A percentile compares a stretch with the other conserved stretches of the same genome.
phyloP scores from a whole-genome alignment of 2,113 vertebrate species.

The Phyllostomus discolor region DNA sequence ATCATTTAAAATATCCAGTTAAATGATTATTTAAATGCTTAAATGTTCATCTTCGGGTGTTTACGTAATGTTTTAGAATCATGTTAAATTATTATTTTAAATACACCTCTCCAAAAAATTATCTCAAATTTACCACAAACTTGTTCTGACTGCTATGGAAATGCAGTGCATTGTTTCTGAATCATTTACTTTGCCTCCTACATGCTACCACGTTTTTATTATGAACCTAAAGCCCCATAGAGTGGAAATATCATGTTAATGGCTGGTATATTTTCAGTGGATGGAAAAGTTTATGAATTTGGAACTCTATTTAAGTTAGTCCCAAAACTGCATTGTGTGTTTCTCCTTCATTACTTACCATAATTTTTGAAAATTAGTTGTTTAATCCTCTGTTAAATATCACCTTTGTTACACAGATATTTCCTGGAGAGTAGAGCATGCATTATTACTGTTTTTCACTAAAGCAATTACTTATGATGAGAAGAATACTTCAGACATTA shows the following conservation, averaged over 20 bases:
- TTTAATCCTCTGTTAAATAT: background rate
- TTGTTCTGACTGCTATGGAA: background rate
- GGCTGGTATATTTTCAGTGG: background rate
- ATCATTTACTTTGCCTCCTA: background rate
- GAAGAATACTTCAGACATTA: background rate
- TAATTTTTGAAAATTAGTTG: background rate
- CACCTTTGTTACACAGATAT: background rate
- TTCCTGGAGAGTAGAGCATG: background rate
- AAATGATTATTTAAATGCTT: background rate
- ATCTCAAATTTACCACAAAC: background rate
- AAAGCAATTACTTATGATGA: background rate
- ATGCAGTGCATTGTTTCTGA: background rate
- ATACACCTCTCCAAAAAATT: background rate
- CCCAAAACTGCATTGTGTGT: background rate
- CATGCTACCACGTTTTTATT: background rate
- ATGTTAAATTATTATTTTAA: background rate
- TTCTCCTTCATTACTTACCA: background rate
- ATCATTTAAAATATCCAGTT: background rate
- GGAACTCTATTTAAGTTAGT: background rate
- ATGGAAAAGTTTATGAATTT: background rate
- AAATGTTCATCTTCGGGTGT: background rate
- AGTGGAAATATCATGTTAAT: background rate
- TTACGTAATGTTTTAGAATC: background rate
- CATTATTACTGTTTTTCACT: background rate
- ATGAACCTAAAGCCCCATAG: background rate